Percentiles rank a stretch among this genome's conserved stretches.
Conservation (phyloP, 1,140 invertebrate species). For the Ceratina australensis region DNA sequence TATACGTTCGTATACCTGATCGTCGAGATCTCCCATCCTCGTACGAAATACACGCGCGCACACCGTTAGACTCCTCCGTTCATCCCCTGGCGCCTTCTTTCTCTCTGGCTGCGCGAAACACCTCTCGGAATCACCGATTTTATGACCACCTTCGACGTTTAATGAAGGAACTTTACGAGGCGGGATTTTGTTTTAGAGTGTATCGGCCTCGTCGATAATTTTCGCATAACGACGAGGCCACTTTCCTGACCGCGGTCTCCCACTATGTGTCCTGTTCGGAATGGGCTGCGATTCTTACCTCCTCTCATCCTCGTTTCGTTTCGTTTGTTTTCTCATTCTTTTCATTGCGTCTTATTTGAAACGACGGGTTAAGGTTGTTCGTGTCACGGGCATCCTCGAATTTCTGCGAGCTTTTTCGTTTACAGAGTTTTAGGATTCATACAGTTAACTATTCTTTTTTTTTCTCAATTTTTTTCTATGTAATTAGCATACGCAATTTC, state of each 20-base stretch:
- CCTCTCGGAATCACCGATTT: constrained; percentile 76
- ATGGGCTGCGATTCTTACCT: background rate
- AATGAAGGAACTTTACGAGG: constrained; percentile 78
- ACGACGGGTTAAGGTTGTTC: constrained; percentile 17
- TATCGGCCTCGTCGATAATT: constrained; percentile 73
- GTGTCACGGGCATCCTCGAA: background rate
- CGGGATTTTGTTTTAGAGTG: constrained; percentile 77
- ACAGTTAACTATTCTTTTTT: too few species aligned
- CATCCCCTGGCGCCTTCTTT: constrained; percentile 4
- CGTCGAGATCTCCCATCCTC: constrained; percentile 9
- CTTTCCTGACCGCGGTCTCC: constrained; percentile 18
- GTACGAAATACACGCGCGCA: background rate
- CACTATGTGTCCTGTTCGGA: background rate
- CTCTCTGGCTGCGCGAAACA: constrained; percentile 24
- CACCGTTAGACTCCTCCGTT: background rate
- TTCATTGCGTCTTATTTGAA: constrained; percentile 2
- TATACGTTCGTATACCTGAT: constrained; percentile 53
- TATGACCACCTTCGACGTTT: constrained; percentile 79
- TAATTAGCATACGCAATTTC: too few species aligned
- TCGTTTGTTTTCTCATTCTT: background rate
- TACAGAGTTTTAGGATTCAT: too few species aligned
- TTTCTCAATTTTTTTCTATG: too few species aligned
- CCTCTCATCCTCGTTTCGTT: background rate
- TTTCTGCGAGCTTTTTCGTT: background rate
- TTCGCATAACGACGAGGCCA: constrained; percentile 61